Base-by-base conservation (phyloP, 1,140 invertebrate species). In the Harlomillsia oculata region DNA sequence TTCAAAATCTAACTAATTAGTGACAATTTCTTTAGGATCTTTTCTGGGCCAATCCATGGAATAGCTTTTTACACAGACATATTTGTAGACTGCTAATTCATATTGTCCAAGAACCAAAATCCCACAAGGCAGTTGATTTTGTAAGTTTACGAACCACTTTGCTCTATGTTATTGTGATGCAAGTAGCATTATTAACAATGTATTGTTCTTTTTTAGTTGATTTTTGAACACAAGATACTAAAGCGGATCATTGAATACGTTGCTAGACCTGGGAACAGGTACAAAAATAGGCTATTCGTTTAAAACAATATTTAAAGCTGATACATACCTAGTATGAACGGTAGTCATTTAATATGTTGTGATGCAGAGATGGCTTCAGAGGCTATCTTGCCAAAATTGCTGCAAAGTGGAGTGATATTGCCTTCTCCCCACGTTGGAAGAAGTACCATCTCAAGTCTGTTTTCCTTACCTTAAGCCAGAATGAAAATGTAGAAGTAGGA, bases 41-140 rank as follows among this genome's bases (percentile, higher is more conserved):
- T 18, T 55, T 62, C 40, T 62, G 60, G 60, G 52, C 52, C 23
- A 20, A 55, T 52, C 60, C 60, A 21, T 62, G 56, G 55, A 62
- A 62, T 45, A 62, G 51, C 52, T 62, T 62, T 39, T 43, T 62
- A 9, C 60, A 62, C 37, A 55, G 56, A 8, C 48, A 62, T 20
- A 56, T 62, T 20, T 56, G 44, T 26, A 49, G 50, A 29, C 30
- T 49, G 18, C 20, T 59, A 20, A 55, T 57, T 30, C 52, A 55
- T 49, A 43, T 41, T 16, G 28, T 43, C n/a, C 16, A 25, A 2
- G 26, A 53, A 30, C 1, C 23, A 11, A 2, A 16, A 14, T 36
- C 34, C 9, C 5, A n/a, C 1, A n/a, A n/a, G 3, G 21, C 30
- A 37, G 23, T 37, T 50, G 16, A 39, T 21, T 9, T 8, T n/a